A percentile compares a stretch with the other conserved stretches of the same genome.
These are phyloP conservation scores for Mirounga angustirostris DNA, from an alignment of 2,113 vertebrate genomes.

Conservation along the genomic window DNA sequence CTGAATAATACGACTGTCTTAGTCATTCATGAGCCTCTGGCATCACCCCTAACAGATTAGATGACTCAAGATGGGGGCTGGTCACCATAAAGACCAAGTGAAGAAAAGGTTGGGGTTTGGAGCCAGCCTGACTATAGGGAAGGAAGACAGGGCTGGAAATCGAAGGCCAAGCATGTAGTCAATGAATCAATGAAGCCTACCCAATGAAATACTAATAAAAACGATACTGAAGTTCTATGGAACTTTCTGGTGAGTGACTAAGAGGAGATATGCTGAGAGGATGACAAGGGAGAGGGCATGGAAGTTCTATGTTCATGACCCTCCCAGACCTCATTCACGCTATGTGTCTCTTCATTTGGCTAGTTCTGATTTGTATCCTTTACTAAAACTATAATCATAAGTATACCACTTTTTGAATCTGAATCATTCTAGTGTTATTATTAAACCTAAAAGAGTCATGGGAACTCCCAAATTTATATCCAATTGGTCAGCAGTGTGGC, in stretches of 20 bases:
- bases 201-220: background rate
- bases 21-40: background rate
- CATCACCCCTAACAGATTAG: background rate
- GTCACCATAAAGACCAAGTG: background rate
- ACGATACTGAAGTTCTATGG: background rate
- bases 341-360: background rate
- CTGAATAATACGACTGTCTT: background rate
- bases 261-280: background rate
- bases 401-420: background rate
- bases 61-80: background rate
- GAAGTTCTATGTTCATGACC: background rate
- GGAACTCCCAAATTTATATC: background rate
- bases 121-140: background rate
- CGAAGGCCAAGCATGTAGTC: background rate
- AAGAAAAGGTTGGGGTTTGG: background rate
- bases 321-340: background rate
- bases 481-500: background rate
- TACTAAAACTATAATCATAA: background rate
- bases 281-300: background rate
- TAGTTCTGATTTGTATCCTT: slow-evolving; percentile 14
- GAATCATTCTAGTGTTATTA: background rate
- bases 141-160: background rate
- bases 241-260: background rate
- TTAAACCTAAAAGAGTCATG: background rate
- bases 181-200: background rate